Evolutionary conservation across 2,888 invertebrate species (phyloP).

Genomic region (Lagria hirta): DNA sequence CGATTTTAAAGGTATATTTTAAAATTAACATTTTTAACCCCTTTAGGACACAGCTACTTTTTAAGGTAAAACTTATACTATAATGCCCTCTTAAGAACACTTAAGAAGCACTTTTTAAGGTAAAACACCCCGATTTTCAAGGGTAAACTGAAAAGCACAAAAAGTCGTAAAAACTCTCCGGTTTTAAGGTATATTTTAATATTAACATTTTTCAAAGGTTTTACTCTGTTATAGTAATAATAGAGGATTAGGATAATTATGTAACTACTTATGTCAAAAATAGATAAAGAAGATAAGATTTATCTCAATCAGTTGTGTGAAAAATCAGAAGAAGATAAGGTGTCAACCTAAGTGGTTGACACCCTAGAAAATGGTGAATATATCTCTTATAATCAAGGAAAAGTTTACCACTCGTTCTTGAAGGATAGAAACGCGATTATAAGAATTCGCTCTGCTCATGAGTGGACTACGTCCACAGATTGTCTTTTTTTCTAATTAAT

Average conservation of each 20-base stretch:
- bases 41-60: no score
- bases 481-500: no score
- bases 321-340: conserved; percentile 1
- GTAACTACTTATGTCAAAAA: background rate
- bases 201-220: no score
- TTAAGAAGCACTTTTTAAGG: conserved; percentile 1
- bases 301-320: conserved; percentile 1
- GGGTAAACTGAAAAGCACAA: conserved; percentile 2
- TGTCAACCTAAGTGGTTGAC: conserved; percentile 2
- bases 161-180: conserved; percentile 3
- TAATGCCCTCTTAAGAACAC: conserved; percentile 1
- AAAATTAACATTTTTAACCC: background rate
- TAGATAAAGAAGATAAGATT: conserved; percentile 1
- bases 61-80: background rate
- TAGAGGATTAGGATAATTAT: background rate
- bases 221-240: conserved; percentile 1
- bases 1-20: background rate
- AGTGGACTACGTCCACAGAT: conserved; percentile 7
- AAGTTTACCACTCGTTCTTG: conserved; percentile 6
- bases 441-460: conserved; percentile 7
- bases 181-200: conserved; percentile 1
- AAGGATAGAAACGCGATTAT: conserved; percentile 3
- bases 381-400: conserved; percentile 7
- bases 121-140: no score
- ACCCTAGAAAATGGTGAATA: conserved; percentile 8